Base-by-base conservation (phyloP, 1,140 invertebrate species). In the Delia radicum region DNA sequence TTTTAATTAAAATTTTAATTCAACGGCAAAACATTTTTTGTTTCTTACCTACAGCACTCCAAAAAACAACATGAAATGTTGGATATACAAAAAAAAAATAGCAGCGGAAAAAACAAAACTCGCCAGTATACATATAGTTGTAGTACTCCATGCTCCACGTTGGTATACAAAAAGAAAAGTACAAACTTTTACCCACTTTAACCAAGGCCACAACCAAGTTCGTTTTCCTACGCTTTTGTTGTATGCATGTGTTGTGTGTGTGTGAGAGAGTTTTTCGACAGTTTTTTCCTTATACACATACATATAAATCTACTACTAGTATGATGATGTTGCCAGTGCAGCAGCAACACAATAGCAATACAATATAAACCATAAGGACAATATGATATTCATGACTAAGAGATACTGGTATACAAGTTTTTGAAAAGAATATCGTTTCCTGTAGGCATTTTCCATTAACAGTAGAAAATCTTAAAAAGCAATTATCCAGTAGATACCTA, bases 1-100 rank as follows among this genome's bases (percentile, higher is more conserved):
- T 67, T 75, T 75, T 75, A 75, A 75, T 75, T 75, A 75, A 75
- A 75, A 75, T 75, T 75, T 62, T 46, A 55, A 61, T 75, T 75
- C 42, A 42, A 62, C 31, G 67, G 55, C 67, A 73, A 71, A 63
- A 75, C 46, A 61, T 67, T 46, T 48, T 75, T 46, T 31, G 4
- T 75, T 75, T 42, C 46, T 5, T 42, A 74, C 10, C 27, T 29
- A 55, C 72, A 74, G 46, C 48, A 73, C 18, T 27, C 24, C 48
- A 74, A n/a, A 55, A 27, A n/a, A n/a, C 31, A 21, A 12, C n/a
- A 3, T 21, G n/a, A n/a, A n/a, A n/a, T n/a, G n/a, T n/a, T n/a
- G n/a, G n/a, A n/a, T n/a, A 27, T n/a, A 12, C 18, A n/a, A n/a
- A 15, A 21, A 72, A 26, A 26, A 6, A 13, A 18, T 27, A 28